Evolutionary conservation across 1,140 invertebrate species (phyloP), one percentile per base, ranked within the genome.

Genomic region (Caenorhabditis remanei): DNA sequence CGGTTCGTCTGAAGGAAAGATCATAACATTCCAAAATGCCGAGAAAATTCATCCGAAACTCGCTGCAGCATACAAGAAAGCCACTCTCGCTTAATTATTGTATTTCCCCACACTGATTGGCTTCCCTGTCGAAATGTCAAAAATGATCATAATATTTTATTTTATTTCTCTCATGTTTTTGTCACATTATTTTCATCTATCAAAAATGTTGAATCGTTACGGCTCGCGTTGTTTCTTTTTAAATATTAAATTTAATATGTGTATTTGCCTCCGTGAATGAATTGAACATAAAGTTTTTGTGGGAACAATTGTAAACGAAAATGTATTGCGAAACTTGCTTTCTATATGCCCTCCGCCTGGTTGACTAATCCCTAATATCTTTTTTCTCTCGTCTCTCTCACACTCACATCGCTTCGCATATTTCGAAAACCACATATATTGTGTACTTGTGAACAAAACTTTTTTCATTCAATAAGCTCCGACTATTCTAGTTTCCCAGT

Each of bases 1-100:
- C 41, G 90, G 90, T n/a, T 82, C 85, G 16, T 85, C 65, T 16
- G 67, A 84, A 40, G 90, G 90, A 13, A 90, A 90, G 61, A 79
- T 90, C 8, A 85, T 90, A 50, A 88, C 87, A 24, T 88, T 88
- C 87, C 67, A 85, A 21, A 85, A 88, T 41, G 46, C 83, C 19
- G 87, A 85, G 21, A 61, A 56, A 11, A 61, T 84, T 79, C 71
- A 50, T 79, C 71, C 71, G 13, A 79, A 79, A 21, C 46, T 79
- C 8, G 71, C 71, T 50, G 71, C 71, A 13, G 71, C 71, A 24
- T 79, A 79, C 71, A 79, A 79, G 46, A 79, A 79, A 41, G 71
- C 71, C 13, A 79, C 71, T 50, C 43, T 50, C 41, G 71, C 46
- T 9, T 79, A 67, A 19, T 53, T 41, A 5, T 8, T 19, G n/a